phyloP scores from a whole-genome alignment of 2,888 invertebrate species.

The Pteria penguin region DNA sequence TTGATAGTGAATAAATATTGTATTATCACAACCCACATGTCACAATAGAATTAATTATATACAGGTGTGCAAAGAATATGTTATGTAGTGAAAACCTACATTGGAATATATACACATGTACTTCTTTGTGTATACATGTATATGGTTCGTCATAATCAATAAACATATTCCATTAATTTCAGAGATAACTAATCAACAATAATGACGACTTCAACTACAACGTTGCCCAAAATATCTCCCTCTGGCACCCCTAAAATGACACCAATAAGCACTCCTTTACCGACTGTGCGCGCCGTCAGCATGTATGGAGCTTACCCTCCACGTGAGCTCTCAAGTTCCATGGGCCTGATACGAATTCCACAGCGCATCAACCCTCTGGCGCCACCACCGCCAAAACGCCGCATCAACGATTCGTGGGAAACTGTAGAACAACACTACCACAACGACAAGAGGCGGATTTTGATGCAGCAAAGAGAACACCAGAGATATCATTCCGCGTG shows the following conservation, averaged over 20 bases:
- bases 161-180: too few species aligned
- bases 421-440: conserved; percentile 75
- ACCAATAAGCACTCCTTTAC: conserved; percentile 51
- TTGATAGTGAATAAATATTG: too few species aligned
- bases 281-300: conserved; percentile 41
- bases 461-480: conserved; percentile 77
- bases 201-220: conserved; percentile 49
- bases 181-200: too few species aligned
- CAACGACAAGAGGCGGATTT: conserved; percentile 71
- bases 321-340: conserved; percentile 66
- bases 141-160: too few species aligned
- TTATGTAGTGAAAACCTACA: too few species aligned
- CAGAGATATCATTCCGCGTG: conserved; percentile 78
- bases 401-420: conserved; percentile 75
- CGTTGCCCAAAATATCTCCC: conserved; percentile 68
- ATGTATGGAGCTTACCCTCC: conserved; percentile 71
- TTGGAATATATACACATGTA: too few species aligned
- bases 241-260: conserved; percentile 58
- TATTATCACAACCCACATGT: too few species aligned
- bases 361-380: conserved; percentile 72
- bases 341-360: conserved; percentile 67
- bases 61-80: too few species aligned
- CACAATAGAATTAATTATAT: too few species aligned
- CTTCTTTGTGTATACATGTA: too few species aligned
- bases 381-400: conserved; percentile 69